Conservation (phyloP, 2,797 vertebrate genomes). For the Selene dorsalis region DNA sequence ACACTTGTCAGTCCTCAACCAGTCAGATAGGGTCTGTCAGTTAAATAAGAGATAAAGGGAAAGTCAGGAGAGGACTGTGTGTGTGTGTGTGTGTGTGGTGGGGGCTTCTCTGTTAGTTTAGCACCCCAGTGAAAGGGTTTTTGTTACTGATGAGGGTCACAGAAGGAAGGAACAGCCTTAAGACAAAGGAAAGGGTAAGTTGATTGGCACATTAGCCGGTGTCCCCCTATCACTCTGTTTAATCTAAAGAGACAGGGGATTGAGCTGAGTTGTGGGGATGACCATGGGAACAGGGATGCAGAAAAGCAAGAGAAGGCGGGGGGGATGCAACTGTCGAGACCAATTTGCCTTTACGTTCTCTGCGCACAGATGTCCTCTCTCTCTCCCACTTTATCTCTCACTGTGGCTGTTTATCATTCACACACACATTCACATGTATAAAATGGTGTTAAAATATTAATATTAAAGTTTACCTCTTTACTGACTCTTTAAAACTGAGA, state of each 20-base stretch:
- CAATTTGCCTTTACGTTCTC: slow-evolving; percentile 60
- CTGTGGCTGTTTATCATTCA: slow-evolving; percentile 23
- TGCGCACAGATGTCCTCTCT: slow-evolving; percentile 45
- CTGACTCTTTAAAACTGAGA: slow-evolving; percentile 43
- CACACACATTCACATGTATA: slow-evolving; percentile 2
- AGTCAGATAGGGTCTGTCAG: slow-evolving; percentile 86
- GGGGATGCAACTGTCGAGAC: slow-evolving; percentile 59
- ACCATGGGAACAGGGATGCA: slow-evolving; percentile 67
- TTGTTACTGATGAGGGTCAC: slow-evolving; percentile 81
- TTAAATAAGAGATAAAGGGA: slow-evolving; percentile 85
- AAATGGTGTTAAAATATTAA: neutral
- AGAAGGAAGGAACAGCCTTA: slow-evolving; percentile 77
- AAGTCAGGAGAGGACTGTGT: slow-evolving; percentile 40
- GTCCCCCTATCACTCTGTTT: slow-evolving; percentile 81
- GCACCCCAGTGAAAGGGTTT: slow-evolving; percentile 75
- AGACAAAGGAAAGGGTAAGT: slow-evolving; percentile 70
- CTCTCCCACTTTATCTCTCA: slow-evolving; percentile 11
- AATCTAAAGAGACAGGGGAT: slow-evolving; percentile 86
- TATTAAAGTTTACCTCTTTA: slow-evolving; percentile 11
- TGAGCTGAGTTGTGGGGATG: slow-evolving; percentile 77
- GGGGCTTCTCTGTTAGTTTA: slow-evolving; percentile 67
- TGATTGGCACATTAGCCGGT: slow-evolving; percentile 83
- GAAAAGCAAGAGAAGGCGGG: slow-evolving; percentile 21
- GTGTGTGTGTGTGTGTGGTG: slow-evolving; percentile 66
- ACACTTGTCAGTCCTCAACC: slow-evolving; percentile 83